Percentiles rank a stretch among this genome's conserved stretches.
These are phyloP conservation scores for Strigamia maritima DNA, from an alignment of 2,888 invertebrate species.

Conservation along the genomic window DNA sequence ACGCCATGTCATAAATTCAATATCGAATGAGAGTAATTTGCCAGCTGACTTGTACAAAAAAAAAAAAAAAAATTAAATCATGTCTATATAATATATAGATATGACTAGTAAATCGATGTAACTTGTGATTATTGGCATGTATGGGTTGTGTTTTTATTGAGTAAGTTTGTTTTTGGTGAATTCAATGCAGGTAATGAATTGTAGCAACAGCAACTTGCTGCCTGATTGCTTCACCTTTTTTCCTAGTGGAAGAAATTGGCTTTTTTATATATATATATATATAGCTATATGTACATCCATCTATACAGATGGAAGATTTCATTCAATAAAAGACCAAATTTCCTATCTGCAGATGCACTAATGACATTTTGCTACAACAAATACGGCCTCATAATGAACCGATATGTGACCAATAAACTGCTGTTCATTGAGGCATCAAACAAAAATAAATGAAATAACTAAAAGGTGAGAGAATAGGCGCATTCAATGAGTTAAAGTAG, in stretches of 20 bases:
- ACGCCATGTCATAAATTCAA: not conserved
- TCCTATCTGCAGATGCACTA: conserved; percentile 16
- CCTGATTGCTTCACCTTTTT: conserved; percentile 21
- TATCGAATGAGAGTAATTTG: not conserved
- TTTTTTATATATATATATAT: not conserved
- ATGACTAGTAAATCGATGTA: not conserved
- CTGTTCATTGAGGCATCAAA: not conserved
- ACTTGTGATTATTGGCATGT: not conserved
- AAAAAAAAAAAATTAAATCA: not conserved
- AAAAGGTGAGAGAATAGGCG: not conserved
- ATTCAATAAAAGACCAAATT: conserved; percentile 17
- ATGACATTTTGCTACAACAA: not conserved
- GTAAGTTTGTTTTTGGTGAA: conserved; percentile 25
- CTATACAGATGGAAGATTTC: not conserved
- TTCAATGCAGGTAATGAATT: conserved; percentile 30
- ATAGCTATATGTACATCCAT: not conserved
- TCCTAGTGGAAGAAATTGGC: not conserved
- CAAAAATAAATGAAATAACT: not conserved
- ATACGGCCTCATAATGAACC: not conserved
- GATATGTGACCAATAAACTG: not conserved
- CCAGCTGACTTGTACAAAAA: conserved; percentile 7
- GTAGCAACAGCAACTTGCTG: conserved; percentile 31
- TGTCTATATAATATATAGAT: not conserved
- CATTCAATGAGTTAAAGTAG: not conserved
- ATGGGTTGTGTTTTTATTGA: not conserved